Base-by-base conservation (phyloP, 2,797 vertebrate species). In the Apogon hyalosoma region DNA sequence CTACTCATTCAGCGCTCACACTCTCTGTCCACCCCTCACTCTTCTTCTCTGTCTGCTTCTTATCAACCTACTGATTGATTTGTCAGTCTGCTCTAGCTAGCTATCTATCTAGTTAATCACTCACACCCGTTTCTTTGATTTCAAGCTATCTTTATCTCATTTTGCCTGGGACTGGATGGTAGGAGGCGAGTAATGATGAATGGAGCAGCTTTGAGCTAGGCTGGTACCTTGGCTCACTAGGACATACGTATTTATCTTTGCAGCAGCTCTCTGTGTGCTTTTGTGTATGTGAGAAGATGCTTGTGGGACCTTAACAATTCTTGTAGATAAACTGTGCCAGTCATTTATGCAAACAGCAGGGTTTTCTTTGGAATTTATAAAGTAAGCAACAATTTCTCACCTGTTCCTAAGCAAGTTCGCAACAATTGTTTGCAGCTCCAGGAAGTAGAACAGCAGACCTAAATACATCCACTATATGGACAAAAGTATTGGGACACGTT, bases 331-430 rank as follows among this genome's bases (percentile, higher is more conserved):
- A 84, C 70, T 75, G 16, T 69, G 77, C 57, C 76, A 81, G 69
- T 75, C 69, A 62, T 63, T 55, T 8, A 49, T 21, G 39, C 67
- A 75, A 75, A 77, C 56, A 67, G 48, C 50, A 9, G 58, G 77
- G 63, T 78, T 82, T 65, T 66, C 54, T 48, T 43, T 48, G 38
- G 38, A 58, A 33, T 82, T 73, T 84, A 61, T 79, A 61, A 31
- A 65, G 7, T 14, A 28, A 65, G 73, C 78, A 83, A 84, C 86
- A 85, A 69, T 71, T 76, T 40, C 38, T 68, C 80, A 90, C 79
- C 75, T 89, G 81, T 85, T 87, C 53, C 64, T 67, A 48, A 50
- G 40, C 40, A 49, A 54, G 57, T 40, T 51, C 48, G 12, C 63
- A 61, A 69, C 73, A 76, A 6, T 51, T 75, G 52, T 66, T 60